Conservation (phyloP, 2,888 invertebrate genomes). For the Nomada lathburiana region DNA sequence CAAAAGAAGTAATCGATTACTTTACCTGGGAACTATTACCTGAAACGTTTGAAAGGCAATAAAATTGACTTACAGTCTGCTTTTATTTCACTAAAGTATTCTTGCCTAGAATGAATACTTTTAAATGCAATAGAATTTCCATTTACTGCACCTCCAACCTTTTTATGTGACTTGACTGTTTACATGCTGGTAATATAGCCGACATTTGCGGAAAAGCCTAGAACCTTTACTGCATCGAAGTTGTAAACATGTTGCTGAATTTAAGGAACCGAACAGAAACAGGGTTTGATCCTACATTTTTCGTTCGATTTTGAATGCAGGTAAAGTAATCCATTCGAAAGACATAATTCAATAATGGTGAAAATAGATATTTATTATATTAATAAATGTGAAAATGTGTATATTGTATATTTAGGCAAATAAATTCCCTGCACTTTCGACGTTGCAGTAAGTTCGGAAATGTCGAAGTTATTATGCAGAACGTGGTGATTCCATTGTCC, state of each 20-base stretch:
- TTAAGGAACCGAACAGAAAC: too few species aligned
- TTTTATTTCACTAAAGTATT: not conserved
- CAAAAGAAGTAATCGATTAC: conserved; percentile 19
- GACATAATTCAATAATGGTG: too few species aligned
- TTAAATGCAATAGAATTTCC: not conserved
- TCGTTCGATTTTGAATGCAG: not conserved
- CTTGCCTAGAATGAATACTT: not conserved
- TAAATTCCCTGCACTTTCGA: not conserved
- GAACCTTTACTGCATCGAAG: too few species aligned
- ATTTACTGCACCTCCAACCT: not conserved
- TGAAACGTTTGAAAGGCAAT: not conserved
- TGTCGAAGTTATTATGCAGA: not conserved
- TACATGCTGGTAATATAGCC: conserved; percentile 4
- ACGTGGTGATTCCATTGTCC: not conserved
- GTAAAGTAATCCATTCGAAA: too few species aligned
- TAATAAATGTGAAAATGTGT: too few species aligned
- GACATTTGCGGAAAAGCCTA: not conserved
- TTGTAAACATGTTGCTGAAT: not conserved
- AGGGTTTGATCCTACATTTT: not conserved
- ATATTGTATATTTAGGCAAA: not conserved
- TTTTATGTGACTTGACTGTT: not conserved
- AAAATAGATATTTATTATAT: too few species aligned
- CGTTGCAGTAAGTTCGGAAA: not conserved
- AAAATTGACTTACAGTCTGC: not conserved
- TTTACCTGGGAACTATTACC: conserved; percentile 8